Conservation (phyloP, 1,140 invertebrate genomes). For the Brachionus koreanus region DNA sequence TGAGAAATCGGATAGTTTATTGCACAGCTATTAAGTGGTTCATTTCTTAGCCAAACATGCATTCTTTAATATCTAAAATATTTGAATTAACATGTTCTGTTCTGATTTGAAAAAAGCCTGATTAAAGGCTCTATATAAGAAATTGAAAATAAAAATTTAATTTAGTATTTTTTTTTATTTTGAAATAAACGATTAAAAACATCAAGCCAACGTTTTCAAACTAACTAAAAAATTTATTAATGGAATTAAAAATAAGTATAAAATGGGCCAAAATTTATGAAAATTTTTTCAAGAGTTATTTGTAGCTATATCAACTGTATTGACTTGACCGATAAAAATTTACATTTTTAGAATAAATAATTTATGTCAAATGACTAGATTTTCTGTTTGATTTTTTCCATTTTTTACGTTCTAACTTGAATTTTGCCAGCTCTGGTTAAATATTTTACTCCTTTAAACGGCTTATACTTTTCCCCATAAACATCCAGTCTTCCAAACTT, state of each 20-base stretch:
- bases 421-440: conserved; percentile 97
- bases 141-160: background rate
- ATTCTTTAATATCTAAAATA: background rate
- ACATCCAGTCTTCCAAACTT: conserved; percentile 96
- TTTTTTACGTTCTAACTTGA: conserved; percentile 83
- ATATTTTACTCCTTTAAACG: conserved; percentile 99
- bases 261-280: conserved; percentile 11
- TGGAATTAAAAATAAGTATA: conserved; percentile 11
- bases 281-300: background rate
- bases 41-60: conserved; percentile 28
- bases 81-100: background rate
- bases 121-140: background rate
- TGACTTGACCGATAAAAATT: conserved; percentile 3
- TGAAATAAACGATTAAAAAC: background rate
- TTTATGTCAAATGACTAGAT: conserved; percentile 29
- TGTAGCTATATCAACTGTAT: conserved; percentile 2
- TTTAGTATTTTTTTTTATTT: background rate
- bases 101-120: background rate
- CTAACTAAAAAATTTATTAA: conserved; percentile 9
- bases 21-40: conserved; percentile 33
- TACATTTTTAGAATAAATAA: conserved; percentile 29
- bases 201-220: background rate
- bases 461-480: conserved; percentile 98
- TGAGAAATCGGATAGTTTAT: conserved; percentile 43
- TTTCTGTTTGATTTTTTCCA: background rate